phyloP scores from a whole-genome alignment of 2,797 vertebrate species.

The Prunella strophiata region DNA sequence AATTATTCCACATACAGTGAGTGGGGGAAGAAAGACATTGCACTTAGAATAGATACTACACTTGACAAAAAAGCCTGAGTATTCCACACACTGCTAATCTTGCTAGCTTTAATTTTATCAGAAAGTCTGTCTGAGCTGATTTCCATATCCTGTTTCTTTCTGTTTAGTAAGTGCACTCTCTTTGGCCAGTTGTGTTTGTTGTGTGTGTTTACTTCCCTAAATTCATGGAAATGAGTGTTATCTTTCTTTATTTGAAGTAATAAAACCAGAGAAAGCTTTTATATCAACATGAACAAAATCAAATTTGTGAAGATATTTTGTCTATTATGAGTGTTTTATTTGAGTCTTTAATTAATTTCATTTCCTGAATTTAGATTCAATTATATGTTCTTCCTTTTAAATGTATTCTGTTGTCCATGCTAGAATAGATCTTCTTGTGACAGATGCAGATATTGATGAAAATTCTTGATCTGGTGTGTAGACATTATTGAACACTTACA shows the following conservation, averaged over 20 bases:
- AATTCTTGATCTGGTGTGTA: not conserved
- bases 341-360: conserved; percentile 12
- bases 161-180: not conserved
- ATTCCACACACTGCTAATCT: not conserved
- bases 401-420: not conserved
- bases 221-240: not conserved
- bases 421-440: not conserved
- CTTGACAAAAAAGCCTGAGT: not conserved
- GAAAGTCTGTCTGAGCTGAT: not conserved
- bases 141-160: not conserved
- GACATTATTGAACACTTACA: not conserved
- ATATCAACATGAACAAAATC: conserved; percentile 3
- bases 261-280: not conserved
- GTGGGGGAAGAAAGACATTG: not conserved
- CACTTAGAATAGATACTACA: not conserved
- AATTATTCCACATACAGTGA: not conserved
- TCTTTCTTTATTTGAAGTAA: conserved; percentile 24
- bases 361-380: conserved; percentile 53
- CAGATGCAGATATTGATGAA: conserved; percentile 1
- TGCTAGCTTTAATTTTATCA: not conserved
- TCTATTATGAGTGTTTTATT: conserved; percentile 6
- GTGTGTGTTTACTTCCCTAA: not conserved
- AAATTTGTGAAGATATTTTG: conserved; percentile 29
- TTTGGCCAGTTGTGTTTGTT: not conserved
- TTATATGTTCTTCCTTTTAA: conserved; percentile 2